Evolutionary conservation across 2,888 invertebrate genomes (phyloP).

Genomic region (Omphaloscelis lunosa): DNA sequence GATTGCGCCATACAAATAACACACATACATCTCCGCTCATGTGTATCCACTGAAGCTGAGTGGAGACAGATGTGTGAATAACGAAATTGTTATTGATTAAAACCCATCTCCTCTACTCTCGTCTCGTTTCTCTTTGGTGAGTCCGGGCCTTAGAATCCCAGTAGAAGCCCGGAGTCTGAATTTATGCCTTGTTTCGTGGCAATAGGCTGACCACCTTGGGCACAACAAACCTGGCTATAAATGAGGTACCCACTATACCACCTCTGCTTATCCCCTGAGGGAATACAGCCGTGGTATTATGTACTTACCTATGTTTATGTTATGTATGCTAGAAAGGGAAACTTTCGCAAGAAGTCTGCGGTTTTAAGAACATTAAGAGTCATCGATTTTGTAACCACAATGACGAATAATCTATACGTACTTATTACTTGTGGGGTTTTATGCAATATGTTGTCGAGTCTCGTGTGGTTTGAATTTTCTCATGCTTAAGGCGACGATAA

Average conservation of each 20-base stretch:
- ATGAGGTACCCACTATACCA: not conserved
- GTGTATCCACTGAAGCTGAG: too few species aligned
- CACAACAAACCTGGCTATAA: not conserved
- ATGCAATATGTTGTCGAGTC: not conserved
- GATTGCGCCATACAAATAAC: too few species aligned
- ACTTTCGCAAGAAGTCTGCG: constrained; percentile 11
- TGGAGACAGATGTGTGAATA: too few species aligned
- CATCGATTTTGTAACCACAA: constrained; percentile 9
- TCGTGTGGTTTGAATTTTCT: not conserved
- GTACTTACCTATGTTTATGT: not conserved
- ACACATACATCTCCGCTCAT: too few species aligned
- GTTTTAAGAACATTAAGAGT: not conserved
- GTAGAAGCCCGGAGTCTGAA: not conserved
- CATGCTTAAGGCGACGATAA: too few species aligned
- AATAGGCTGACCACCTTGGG: not conserved
- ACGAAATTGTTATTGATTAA: too few species aligned
- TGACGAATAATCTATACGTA: not conserved
- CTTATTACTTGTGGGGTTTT: not conserved
- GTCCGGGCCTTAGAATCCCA: not conserved
- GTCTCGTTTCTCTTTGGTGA: too few species aligned
- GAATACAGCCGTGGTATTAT: not conserved
- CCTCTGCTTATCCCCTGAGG: too few species aligned
- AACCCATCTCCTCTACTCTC: too few species aligned
- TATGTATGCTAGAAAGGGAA: not conserved
- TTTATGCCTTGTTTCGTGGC: not conserved